Base-by-base conservation (phyloP, 2,797 vertebrate genomes). In the Vireo griseus region DNA sequence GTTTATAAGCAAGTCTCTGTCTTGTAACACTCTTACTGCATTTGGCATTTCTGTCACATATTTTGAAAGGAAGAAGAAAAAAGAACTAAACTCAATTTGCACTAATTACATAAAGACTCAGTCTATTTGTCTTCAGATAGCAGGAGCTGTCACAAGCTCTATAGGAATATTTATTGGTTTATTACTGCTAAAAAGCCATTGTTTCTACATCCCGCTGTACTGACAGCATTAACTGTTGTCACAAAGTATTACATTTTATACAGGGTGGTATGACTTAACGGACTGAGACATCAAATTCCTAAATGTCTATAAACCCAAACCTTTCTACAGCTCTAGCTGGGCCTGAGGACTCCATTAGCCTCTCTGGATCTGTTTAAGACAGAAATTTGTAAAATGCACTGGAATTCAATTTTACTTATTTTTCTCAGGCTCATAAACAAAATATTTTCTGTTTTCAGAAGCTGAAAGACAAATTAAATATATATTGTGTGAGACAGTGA, bases 131-230 rank as follows among this genome's bases (percentile, higher is more conserved):
- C 87, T 94, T 93, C 85, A 78, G 76, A 93, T 83, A 93, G 73
- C 92, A 88, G 62, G 76, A 94, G 92, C 87, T 92, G 94, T 93
- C 92, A 90, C 81, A 83, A 88, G 67, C 78, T 95, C 85, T 85
- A 44, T 7, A 79, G 86, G 88, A 92, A 91, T 91, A 93, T 96
- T 95, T 96, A 96, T 88, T 86, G 67, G 88, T 94, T 96, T 91
- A 95, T 92, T 88, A 90, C 74, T 90, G 91, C 93, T 94, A 92
- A 88, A 90, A 76, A 92, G 84, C 61, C 91, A 80, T 82, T 94
- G 83, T 76, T 93, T 77, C 89, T 29, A 16, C 5, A 3, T 87
- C 90, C 83, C 0, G 14, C 92, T 92, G 84, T 51, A 94, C 86
- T 71, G 86, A 93, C 4, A 8, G 85, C 89, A 87, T 63, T 88